These are phyloP conservation scores for Crotophaga sulcirostris DNA, from an alignment of 2,113 vertebrate genomes.

Conservation along the genomic window DNA sequence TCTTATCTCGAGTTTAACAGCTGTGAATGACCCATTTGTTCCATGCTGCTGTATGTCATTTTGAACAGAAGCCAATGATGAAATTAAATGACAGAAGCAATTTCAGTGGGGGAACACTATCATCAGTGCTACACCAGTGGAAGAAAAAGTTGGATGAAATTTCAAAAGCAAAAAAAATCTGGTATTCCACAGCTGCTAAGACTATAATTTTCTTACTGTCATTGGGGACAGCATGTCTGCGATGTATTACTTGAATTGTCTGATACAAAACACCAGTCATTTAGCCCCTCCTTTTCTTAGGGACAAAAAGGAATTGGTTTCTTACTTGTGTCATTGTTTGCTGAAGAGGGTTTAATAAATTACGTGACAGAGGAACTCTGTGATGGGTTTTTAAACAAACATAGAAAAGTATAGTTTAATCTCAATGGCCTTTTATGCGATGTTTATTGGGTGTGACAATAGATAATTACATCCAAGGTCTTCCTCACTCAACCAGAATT, in stretches of 20 bases:
- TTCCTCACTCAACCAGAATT: not conserved
- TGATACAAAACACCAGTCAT: not conserved
- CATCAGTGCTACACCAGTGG: not conserved
- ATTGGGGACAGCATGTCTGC: not conserved
- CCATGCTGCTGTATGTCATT: not conserved
- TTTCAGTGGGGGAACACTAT: not conserved
- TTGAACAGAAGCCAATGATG: not conserved
- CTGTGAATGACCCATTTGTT: not conserved
- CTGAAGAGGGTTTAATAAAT: slow-evolving; percentile 26
- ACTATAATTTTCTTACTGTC: not conserved
- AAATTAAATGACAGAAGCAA: not conserved
- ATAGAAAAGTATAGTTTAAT: not conserved
- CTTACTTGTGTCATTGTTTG: slow-evolving; percentile 2
- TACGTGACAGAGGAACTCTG: not conserved
- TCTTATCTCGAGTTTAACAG: not conserved
- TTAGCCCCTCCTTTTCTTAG: not conserved
- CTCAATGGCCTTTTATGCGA: not conserved
- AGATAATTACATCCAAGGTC: not conserved
- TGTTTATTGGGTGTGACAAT: slow-evolving; percentile 13
- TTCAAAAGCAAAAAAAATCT: not conserved
- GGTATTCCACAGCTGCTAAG: not conserved
- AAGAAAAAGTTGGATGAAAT: not conserved
- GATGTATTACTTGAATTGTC: not conserved
- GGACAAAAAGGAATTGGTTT: not conserved
- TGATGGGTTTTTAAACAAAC: slow-evolving; percentile 26